Evolutionary conservation across 1,140 invertebrate genomes (phyloP).

Genomic region (Onthophagus taurus): DNA sequence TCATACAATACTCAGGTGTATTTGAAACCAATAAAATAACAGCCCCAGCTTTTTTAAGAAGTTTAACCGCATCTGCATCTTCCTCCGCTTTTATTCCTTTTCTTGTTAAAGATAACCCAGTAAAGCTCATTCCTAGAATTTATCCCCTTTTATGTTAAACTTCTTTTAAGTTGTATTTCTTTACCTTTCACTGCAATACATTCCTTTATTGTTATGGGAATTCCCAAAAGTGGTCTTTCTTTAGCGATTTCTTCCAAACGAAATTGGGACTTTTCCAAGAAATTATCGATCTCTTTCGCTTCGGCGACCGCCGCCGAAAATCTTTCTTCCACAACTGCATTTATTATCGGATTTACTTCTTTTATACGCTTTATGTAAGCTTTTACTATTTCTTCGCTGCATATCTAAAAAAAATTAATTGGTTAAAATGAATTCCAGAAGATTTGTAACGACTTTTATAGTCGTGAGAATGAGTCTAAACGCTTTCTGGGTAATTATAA

Average conservation of each 20-base stretch:
- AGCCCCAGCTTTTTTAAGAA: conserved; percentile 56
- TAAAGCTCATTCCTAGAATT: conserved; percentile 52
- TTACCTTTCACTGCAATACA: conserved; percentile 55
- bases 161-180: background rate
- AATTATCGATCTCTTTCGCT: conserved; percentile 50
- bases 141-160: too few relatives aligned
- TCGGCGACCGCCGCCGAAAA: conserved; percentile 56
- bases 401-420: too few relatives aligned
- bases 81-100: conserved; percentile 44
- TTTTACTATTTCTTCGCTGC: conserved; percentile 50
- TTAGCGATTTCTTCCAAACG: conserved; percentile 37
- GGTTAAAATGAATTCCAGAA: too few relatives aligned
- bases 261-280: conserved; percentile 34
- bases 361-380: conserved; percentile 58
- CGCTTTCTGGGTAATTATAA: too few relatives aligned
- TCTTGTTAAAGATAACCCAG: conserved; percentile 51
- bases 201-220: conserved; percentile 69
- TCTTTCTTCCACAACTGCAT: conserved; percentile 64
- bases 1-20: conserved; percentile 69
- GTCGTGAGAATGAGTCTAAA: too few relatives aligned
- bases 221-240: conserved; percentile 56
- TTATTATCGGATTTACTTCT: conserved; percentile 61
- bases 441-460: too few relatives aligned
- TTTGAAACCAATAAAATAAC: conserved; percentile 73
- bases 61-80: conserved; percentile 52